Evolutionary conservation across 2,888 invertebrate genomes (phyloP).

Genomic region (Cephonodes hylas): DNA sequence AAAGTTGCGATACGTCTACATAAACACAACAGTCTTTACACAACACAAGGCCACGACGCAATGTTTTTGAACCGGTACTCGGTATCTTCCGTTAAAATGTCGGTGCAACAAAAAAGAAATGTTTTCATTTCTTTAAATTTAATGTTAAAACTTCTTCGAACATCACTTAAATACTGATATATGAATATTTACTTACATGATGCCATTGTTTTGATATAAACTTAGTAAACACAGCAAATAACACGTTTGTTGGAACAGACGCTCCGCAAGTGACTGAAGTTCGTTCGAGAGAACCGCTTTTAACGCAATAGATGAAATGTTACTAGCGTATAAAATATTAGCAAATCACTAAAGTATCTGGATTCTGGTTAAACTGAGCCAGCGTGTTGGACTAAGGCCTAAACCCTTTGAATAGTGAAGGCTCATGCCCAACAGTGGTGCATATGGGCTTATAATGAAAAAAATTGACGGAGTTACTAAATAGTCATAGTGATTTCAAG

Average conservation of each 20-base stretch:
- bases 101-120: too few species aligned
- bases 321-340: neutral
- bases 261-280: neutral
- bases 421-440: too few species aligned
- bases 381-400: too few species aligned
- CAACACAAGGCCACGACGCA: neutral
- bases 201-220: neutral
- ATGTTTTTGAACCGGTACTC: constrained; percentile 1
- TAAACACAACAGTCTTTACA: neutral
- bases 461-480: too few species aligned
- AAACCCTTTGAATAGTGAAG: too few species aligned
- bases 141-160: neutral
- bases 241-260: neutral
- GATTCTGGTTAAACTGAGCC: too few species aligned
- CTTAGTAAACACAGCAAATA: neutral
- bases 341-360: too few species aligned
- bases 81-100: neutral
- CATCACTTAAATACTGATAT: neutral
- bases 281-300: neutral
- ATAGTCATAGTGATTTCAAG: too few species aligned
- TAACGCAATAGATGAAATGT: neutral
- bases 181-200: neutral
- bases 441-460: too few species aligned
- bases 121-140: too few species aligned
- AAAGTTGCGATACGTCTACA: neutral